Percentiles rank a stretch among this genome's conserved stretches.
Conservation (phyloP, 2,113 vertebrate species). For the Phaetusa simplex region DNA sequence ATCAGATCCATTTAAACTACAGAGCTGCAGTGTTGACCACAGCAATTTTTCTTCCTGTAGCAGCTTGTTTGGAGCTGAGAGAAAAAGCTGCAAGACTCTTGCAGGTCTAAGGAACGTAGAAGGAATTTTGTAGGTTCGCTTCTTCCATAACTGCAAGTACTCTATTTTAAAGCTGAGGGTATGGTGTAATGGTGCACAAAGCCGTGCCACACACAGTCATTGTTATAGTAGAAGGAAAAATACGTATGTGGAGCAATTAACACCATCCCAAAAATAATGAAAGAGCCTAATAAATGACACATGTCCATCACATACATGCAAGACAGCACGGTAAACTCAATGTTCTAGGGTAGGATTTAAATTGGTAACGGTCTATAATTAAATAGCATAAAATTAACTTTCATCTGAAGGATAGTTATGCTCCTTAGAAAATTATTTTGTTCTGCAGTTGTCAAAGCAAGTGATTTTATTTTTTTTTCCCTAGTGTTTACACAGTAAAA, state of each 20-base stretch:
- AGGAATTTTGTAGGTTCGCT: not conserved
- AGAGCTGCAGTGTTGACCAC: not conserved
- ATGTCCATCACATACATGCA: not conserved
- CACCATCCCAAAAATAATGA: not conserved
- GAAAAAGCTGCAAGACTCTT: not conserved
- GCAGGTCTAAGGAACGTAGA: not conserved
- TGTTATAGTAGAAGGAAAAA: not conserved
- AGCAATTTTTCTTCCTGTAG: not conserved
- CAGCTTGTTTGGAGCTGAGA: not conserved
- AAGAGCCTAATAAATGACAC: not conserved
- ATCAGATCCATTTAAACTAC: not conserved
- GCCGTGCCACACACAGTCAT: not conserved
- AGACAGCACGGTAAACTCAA: not conserved
- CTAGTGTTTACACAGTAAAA: not conserved
- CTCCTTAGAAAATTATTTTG: constrained; percentile 21
- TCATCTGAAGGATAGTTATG: not conserved
- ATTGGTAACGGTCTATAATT: not conserved
- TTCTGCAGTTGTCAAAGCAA: not conserved
- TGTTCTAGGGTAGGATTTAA: constrained; percentile 34
- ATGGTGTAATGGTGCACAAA: not conserved
- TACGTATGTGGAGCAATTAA: not conserved
- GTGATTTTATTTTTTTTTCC: not conserved
- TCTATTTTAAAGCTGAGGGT: not conserved
- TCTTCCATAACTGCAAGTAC: not conserved
- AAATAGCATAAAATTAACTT: constrained; percentile 27